Evolutionary conservation across 2,113 vertebrate genomes (phyloP).

Genomic region (Atrichornis clamosus): DNA sequence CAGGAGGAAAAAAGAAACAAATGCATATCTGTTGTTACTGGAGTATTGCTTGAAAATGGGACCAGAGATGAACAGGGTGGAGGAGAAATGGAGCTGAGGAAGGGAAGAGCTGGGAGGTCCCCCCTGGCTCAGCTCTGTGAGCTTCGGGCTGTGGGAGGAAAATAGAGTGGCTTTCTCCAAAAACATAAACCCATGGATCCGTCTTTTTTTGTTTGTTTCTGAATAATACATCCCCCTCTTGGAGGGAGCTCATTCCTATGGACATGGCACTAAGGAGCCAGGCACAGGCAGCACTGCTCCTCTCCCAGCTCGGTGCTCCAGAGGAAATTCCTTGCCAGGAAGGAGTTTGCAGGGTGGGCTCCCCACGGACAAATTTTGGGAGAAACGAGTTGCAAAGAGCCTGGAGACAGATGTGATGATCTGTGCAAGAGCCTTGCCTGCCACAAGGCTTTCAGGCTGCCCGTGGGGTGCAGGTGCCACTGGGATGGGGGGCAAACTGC

Average conservation of each 20-base stretch:
- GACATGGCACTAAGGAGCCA: neutral
- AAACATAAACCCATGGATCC: neutral
- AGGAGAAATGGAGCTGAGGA: neutral
- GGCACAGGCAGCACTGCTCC: neutral
- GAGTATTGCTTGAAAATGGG: neutral
- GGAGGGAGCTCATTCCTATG: neutral
- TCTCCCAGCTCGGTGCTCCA: fast-evolving
- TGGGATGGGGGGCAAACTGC: neutral
- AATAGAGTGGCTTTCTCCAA: neutral
- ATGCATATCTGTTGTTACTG: neutral
- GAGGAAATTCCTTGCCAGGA: neutral
- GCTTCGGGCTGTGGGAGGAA: neutral
- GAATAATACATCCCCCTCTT: neutral
- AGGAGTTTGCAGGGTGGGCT: neutral
- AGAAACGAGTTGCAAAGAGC: neutral
- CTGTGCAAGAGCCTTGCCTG: neutral
- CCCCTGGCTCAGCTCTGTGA: fast-evolving
- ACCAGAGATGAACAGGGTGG: neutral
- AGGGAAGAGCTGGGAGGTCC: neutral
- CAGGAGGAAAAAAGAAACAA: neutral
- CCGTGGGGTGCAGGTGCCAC: neutral
- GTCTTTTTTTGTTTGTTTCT: neutral
- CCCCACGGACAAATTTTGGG: neutral
- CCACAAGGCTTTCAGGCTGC: neutral
- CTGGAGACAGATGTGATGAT: neutral